A percentile compares a stretch with the other conserved stretches of the same genome.
These are phyloP conservation scores for Sinohyriopsis cumingii DNA, from an alignment of 2,888 invertebrate genomes.

Conservation along the genomic window DNA sequence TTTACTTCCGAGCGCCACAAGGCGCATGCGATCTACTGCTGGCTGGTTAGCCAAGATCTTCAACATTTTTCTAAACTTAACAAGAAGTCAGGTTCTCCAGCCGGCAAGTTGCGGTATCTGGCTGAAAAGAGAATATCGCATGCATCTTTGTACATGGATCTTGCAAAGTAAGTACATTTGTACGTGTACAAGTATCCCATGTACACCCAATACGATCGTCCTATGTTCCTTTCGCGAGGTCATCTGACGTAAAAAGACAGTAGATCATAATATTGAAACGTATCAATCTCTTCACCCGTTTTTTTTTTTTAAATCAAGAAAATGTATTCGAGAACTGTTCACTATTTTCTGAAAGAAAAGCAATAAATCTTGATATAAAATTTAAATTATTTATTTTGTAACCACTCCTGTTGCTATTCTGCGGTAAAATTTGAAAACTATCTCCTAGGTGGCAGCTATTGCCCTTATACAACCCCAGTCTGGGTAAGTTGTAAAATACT, in stretches of 20 bases:
- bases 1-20: conserved; percentile 48
- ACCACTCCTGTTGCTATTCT: not conserved
- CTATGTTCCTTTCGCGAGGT: too few relatives aligned
- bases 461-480: too few relatives aligned
- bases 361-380: not conserved
- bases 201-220: not conserved
- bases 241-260: too few relatives aligned
- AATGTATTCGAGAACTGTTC: too few relatives aligned
- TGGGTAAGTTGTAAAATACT: too few relatives aligned
- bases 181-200: not conserved
- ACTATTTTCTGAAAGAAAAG: too few relatives aligned
- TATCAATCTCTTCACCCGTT: too few relatives aligned
- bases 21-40: conserved; percentile 58
- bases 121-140: conserved; percentile 44
- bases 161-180: conserved; percentile 47
- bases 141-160: conserved; percentile 49
- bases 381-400: not conserved
- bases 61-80: conserved; percentile 38
- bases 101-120: conserved; percentile 46
- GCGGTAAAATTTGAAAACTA: too few relatives aligned
- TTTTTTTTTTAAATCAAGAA: too few relatives aligned
- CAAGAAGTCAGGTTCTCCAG: conserved; percentile 43
- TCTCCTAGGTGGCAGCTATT: too few relatives aligned
- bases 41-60: conserved; percentile 50
- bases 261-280: too few relatives aligned